Percentiles rank a stretch among this genome's conserved stretches.
Conservation (phyloP, 1,140 invertebrate species). For the Bombus superbus region DNA sequence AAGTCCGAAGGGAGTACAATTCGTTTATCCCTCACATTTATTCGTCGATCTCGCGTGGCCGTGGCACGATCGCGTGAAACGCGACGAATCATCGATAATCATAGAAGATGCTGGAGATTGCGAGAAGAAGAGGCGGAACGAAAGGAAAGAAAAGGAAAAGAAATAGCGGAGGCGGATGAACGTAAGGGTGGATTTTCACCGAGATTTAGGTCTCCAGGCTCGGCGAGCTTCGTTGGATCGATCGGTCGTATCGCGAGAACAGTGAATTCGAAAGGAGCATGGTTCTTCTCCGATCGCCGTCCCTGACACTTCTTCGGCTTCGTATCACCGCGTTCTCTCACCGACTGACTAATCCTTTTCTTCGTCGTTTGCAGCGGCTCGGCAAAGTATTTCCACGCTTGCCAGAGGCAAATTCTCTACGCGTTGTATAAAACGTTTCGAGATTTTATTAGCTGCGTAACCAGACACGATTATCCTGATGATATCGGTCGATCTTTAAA, state of each 20-base stretch:
- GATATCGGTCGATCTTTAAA: no score
- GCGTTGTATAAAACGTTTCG: no score
- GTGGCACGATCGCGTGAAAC: neutral
- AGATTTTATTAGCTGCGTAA: neutral
- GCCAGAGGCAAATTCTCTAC: neutral
- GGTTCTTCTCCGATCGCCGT: constrained; percentile 37
- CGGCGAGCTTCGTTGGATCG: constrained; percentile 46
- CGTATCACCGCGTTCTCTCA: neutral
- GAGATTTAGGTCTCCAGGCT: constrained; percentile 61
- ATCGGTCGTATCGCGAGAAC: constrained; percentile 45
- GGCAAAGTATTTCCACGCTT: neutral
- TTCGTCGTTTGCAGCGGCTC: neutral
- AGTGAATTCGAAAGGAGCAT: constrained; percentile 58
- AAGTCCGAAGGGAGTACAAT: no score
- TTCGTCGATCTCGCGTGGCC: neutral
- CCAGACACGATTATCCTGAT: neutral
- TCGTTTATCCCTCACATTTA: neutral
- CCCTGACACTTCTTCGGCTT: constrained; percentile 30
- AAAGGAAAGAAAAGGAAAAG: neutral
- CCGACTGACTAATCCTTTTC: neutral
- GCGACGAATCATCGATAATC: constrained; percentile 19
- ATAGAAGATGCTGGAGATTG: neutral
- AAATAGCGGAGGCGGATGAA: neutral
- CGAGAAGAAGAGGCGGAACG: neutral
- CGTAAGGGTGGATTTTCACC: constrained; percentile 51